Evolutionary conservation across 2,797 vertebrate genomes (phyloP).

Genomic region (Knipowitschia caucasica): DNA sequence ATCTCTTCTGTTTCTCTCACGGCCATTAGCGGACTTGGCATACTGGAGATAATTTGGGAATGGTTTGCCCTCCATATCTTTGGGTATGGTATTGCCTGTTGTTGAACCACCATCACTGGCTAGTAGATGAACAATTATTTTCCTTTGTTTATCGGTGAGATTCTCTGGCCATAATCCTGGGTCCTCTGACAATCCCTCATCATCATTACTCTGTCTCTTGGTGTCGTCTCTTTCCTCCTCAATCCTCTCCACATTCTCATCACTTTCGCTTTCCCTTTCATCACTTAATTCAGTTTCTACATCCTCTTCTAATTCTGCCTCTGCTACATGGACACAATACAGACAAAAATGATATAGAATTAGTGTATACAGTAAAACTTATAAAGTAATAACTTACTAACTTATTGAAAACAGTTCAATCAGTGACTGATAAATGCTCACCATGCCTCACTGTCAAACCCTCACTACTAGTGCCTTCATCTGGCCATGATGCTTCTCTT

Average conservation of each 20-base stretch:
- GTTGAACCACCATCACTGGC: neutral
- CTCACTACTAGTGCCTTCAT: no score
- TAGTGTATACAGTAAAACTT: no score
- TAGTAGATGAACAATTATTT: neutral
- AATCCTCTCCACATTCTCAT: conserved; percentile 8
- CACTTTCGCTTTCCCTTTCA: neutral
- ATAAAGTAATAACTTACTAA: no score
- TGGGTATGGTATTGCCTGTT: conserved; percentile 4
- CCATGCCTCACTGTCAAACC: no score
- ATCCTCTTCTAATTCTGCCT: neutral
- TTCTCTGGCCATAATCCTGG: conserved; percentile 13
- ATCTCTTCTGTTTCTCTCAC: conserved; percentile 15
- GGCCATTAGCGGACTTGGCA: conserved; percentile 15
- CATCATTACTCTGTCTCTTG: neutral
- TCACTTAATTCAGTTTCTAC: no score
- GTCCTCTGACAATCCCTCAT: conserved; percentile 6
- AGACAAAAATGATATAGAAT: no score
- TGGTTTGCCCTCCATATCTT: conserved; percentile 16
- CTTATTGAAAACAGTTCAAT: no score
- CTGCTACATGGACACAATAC: no score
- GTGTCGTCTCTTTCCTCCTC: neutral
- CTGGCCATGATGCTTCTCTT: no score
- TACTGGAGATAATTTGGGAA: conserved; percentile 16
- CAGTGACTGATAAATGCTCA: no score
- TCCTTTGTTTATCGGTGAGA: conserved; percentile 4